Conservation (phyloP, 2,113 vertebrate species). For the Pelodiscus sinensis region DNA sequence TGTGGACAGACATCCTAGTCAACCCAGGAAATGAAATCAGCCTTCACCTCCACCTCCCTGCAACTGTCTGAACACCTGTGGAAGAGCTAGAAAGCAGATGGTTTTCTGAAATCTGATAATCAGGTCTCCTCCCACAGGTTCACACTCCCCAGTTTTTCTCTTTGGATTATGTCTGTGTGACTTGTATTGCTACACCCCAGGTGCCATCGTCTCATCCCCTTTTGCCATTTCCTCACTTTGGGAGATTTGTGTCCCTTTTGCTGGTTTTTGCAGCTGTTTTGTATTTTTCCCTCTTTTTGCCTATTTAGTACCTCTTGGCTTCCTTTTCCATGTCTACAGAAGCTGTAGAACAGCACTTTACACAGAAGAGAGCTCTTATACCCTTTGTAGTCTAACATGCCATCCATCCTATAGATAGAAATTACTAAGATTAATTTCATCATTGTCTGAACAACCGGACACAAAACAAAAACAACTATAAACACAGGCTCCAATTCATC, state of each 20-base stretch:
- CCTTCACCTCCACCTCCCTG: neutral
- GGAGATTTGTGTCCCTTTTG: rapidly evolving
- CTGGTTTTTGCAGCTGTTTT: neutral
- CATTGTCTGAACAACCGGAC: neutral
- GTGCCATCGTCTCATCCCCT: neutral
- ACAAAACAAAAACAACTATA: no score
- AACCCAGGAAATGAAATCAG: neutral
- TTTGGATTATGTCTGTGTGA: neutral
- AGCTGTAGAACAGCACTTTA: neutral
- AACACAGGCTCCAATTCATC: neutral
- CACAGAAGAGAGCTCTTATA: no score
- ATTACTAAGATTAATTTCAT: rapidly evolving
- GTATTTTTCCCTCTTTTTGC: neutral
- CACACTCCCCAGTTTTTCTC: neutral
- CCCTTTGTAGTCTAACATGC: neutral
- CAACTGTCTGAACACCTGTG: neutral
- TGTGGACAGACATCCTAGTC: neutral
- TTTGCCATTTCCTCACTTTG: neutral
- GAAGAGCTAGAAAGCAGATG: neutral
- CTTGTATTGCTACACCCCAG: neutral
- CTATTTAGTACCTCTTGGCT: neutral
- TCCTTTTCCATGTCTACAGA: neutral
- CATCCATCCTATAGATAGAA: neutral
- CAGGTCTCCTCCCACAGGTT: neutral
- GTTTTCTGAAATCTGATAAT: neutral